Percentiles rank a stretch among this genome's conserved stretches.
Evolutionary conservation across 2,888 invertebrate species (phyloP).

Genomic region (Agrotis clavis): DNA sequence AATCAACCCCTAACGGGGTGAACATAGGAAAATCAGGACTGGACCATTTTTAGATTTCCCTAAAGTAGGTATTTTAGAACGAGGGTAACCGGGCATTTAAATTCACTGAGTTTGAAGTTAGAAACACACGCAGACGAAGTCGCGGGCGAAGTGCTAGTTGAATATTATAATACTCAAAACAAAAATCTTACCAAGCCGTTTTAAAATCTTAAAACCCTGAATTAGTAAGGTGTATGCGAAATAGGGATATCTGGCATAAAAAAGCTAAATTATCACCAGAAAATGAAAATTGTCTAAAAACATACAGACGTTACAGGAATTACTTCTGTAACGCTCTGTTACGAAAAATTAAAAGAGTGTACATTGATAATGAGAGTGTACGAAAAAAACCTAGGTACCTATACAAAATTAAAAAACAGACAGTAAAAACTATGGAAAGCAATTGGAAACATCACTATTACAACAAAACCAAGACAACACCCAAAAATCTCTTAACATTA

Average conservation of each 20-base stretch:
- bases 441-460: background rate
- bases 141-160: no score
- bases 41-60: no score
- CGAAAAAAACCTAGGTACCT: background rate
- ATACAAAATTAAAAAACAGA: background rate
- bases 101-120: no score
- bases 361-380: background rate
- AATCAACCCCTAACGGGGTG: no score
- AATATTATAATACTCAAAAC: background rate
- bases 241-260: slow-evolving; percentile 1
- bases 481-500: no score
- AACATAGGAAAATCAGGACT: no score
- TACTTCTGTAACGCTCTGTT: slow-evolving; percentile 5
- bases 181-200: background rate
- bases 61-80: no score
- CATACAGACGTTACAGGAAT: slow-evolving; percentile 6
- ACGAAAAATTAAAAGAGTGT: no score
- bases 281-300: background rate
- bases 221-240: background rate
- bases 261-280: slow-evolving; percentile 1
- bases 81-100: no score
- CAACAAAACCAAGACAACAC: background rate
- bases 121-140: no score
- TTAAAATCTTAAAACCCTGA: background rate
- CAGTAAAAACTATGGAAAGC: background rate